These are phyloP conservation scores for Nematopogon swammerdamellus DNA, from an alignment of 2,888 invertebrate species.

Conservation along the genomic window DNA sequence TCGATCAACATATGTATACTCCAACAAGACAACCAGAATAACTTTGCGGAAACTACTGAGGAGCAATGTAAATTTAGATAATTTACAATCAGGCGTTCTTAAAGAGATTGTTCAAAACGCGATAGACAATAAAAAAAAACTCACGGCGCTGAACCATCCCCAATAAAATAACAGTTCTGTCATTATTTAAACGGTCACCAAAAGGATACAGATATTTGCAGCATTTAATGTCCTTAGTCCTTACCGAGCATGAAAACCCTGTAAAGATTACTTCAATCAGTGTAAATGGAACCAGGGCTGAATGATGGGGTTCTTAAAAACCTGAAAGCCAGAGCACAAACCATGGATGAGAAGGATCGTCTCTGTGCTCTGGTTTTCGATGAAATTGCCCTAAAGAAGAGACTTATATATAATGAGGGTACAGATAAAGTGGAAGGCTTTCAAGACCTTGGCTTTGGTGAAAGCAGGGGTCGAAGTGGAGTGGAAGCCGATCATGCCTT, in stretches of 20 bases:
- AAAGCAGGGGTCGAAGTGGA: constrained; percentile 1
- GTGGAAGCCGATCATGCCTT: constrained; percentile 11
- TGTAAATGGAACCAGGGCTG: constrained; percentile 10
- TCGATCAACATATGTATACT: too few species aligned
- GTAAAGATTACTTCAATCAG: background rate
- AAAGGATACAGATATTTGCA: constrained; percentile 6
- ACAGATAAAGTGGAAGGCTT: constrained; percentile 11
- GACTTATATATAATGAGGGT: constrained; percentile 5
- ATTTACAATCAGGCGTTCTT: too few species aligned
- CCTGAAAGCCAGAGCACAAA: constrained; percentile 4
- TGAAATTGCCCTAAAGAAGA: constrained; percentile 11
- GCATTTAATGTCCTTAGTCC: background rate
- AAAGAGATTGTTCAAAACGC: too few species aligned
- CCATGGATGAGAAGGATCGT: constrained; percentile 5
- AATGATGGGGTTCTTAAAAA: constrained; percentile 12
- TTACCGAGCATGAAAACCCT: constrained; percentile 2
- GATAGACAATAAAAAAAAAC: too few species aligned
- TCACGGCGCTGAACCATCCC: too few species aligned
- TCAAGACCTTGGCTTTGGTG: constrained; percentile 7
- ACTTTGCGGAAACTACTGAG: too few species aligned
- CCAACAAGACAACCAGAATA: too few species aligned
- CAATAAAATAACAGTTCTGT: too few species aligned
- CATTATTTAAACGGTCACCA: constrained; percentile 7
- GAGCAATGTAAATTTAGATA: too few species aligned
- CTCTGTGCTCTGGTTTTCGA: constrained; percentile 11